phyloP scores from a whole-genome alignment of 2,888 invertebrate species.

The Slavum lentiscoides region DNA sequence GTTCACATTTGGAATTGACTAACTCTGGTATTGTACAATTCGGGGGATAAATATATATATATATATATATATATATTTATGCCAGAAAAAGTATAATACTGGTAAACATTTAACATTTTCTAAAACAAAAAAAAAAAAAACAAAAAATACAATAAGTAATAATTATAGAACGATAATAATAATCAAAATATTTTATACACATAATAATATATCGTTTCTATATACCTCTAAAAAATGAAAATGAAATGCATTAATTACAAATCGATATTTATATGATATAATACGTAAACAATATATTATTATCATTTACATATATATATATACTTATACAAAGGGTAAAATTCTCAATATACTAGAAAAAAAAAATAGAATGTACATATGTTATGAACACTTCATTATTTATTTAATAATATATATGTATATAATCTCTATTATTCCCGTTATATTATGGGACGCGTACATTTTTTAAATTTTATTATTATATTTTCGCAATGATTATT shows the following conservation, averaged over 20 bases:
- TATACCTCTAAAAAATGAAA: constrained; percentile 29
- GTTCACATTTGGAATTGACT: constrained; percentile 40
- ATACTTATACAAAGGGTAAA: constrained; percentile 37
- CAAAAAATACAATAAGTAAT: constrained; percentile 12
- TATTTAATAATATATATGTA: constrained; percentile 32
- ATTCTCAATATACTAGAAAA: constrained; percentile 37
- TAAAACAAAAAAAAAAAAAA: constrained; percentile 19
- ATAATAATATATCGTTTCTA: constrained; percentile 10
- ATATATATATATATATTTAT: constrained; percentile 5
- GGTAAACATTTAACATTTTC: constrained; percentile 32
- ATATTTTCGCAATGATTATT: constrained; percentile 38
- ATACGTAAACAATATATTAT: constrained; percentile 10
- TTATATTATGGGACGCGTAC: constrained; percentile 10
- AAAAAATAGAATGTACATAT: constrained; percentile 50
- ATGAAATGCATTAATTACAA: constrained; percentile 34
- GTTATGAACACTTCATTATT: constrained; percentile 38
- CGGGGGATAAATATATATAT: background rate
- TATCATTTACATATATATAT: constrained; percentile 6
- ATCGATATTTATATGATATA: constrained; percentile 7
- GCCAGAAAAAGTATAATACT: constrained; percentile 15
- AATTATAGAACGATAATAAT: constrained; percentile 8
- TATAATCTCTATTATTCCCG: constrained; percentile 19
- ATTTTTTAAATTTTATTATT: background rate
- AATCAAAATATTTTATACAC: constrained; percentile 42
- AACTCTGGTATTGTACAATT: constrained; percentile 36